phyloP scores from a whole-genome alignment of 2,888 invertebrate genomes.

The Tetranychus truncatus region DNA sequence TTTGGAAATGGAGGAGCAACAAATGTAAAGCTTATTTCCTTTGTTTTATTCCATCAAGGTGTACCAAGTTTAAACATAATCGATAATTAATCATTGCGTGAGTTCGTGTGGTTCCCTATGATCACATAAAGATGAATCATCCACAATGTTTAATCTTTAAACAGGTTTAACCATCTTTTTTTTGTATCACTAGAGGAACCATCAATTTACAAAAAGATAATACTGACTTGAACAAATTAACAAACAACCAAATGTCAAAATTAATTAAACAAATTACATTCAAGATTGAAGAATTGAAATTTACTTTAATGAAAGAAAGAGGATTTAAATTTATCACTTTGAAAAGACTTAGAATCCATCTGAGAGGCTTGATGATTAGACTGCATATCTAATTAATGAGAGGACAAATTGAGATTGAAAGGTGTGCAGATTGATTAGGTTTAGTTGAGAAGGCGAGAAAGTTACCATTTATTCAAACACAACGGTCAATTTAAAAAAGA shows the following conservation, averaged over 20 bases:
- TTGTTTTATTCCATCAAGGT: neutral
- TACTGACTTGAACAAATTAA: no score
- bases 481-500: neutral
- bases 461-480: neutral
- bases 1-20: no score
- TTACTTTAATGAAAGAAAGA: no score
- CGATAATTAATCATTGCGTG: neutral
- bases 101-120: neutral
- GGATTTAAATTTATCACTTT: no score
- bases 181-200: no score
- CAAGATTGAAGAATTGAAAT: no score
- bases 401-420: neutral
- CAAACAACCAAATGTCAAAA: no score
- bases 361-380: neutral
- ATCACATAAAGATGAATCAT: neutral
- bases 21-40: no score
- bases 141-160: neutral
- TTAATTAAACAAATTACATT: no score
- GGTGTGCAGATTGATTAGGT: neutral
- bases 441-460: neutral
- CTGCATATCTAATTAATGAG: neutral
- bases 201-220: no score
- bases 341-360: no score
- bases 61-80: neutral
- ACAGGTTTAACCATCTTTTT: no score